Conservation (phyloP, 1,140 invertebrate species). For the Habropoda laboriosa region DNA sequence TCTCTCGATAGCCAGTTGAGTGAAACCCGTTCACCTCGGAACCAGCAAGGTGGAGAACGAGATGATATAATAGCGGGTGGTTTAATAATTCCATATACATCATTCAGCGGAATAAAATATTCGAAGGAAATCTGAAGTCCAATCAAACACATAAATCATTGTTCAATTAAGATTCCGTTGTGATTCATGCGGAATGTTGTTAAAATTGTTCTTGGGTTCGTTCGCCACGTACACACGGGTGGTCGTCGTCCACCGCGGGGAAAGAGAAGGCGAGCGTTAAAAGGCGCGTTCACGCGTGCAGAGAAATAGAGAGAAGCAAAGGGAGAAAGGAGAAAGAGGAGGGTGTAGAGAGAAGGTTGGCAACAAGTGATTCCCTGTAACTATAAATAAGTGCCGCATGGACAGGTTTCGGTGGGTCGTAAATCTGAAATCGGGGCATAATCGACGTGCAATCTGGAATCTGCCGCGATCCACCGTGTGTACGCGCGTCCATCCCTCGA, state of each 20-base stretch:
- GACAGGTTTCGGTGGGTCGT: conserved; percentile 57
- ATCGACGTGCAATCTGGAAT: conserved; percentile 70
- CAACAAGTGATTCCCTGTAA: conserved; percentile 62
- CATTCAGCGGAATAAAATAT: no score
- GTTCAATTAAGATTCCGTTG: no score
- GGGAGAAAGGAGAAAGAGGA: neutral
- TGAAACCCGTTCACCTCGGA: no score
- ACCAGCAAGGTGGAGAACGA: no score
- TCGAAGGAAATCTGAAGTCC: no score
- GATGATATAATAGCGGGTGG: no score
- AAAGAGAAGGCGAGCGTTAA: conserved; percentile 43
- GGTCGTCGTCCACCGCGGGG: conserved; percentile 37
- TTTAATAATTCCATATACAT: no score
- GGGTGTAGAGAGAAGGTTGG: neutral
- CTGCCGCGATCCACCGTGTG: conserved; percentile 35
- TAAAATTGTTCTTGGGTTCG: no score
- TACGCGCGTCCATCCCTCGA: neutral
- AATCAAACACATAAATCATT: no score
- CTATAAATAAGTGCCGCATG: conserved; percentile 72
- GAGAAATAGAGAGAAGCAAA: conserved; percentile 21
- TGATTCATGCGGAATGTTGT: no score
- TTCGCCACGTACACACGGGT: conserved; percentile 32
- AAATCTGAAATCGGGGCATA: conserved; percentile 71
- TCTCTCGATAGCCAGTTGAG: no score
- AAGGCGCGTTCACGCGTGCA: conserved; percentile 49